Percentiles rank a stretch among this genome's conserved stretches.
These are phyloP conservation scores for Xiphydria camelus DNA, from an alignment of 2,888 invertebrate genomes.

Conservation along the genomic window DNA sequence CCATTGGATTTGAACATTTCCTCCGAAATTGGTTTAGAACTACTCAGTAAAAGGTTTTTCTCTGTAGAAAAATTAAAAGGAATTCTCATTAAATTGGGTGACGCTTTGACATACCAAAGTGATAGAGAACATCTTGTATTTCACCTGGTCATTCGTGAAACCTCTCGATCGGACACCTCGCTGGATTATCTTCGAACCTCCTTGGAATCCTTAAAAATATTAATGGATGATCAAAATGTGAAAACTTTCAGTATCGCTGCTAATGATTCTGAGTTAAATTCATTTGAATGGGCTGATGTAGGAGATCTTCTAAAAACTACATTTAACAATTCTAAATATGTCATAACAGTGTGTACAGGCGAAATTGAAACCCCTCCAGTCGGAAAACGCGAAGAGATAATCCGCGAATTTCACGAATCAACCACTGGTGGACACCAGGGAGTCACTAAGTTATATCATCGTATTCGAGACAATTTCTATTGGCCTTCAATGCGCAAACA, in stretches of 20 bases:
- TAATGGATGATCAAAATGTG: slow-evolving; percentile 4
- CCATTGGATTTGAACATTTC: slow-evolving; percentile 8
- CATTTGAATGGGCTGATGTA: slow-evolving; percentile 4
- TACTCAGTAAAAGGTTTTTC: background rate
- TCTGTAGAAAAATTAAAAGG: slow-evolving; percentile 3
- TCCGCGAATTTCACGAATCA: slow-evolving; percentile 20
- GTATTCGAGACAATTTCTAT: slow-evolving; percentile 19
- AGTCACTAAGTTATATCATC: slow-evolving; percentile 10
- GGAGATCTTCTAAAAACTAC: slow-evolving; percentile 9
- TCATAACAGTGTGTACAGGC: slow-evolving; percentile 13
- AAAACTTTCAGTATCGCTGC: slow-evolving; percentile 10
- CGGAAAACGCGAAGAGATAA: slow-evolving; percentile 6
- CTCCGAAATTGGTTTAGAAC: slow-evolving; percentile 6
- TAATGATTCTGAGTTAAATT: slow-evolving; percentile 1
- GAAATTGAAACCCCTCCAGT: slow-evolving; percentile 12
- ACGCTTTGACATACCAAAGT: too few relatives aligned
- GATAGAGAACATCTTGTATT: too few relatives aligned
- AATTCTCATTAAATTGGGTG: too few relatives aligned
- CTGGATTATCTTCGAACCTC: background rate
- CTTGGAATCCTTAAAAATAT: slow-evolving; percentile 8
- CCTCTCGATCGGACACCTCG: background rate
- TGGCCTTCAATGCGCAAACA: slow-evolving; percentile 21
- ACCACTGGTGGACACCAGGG: slow-evolving; percentile 18
- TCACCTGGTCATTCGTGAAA: too few relatives aligned
- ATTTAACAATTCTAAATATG: slow-evolving; percentile 8